Base-by-base conservation (phyloP, 2,797 vertebrate genomes). In the Pipistrellus kuhlii region DNA sequence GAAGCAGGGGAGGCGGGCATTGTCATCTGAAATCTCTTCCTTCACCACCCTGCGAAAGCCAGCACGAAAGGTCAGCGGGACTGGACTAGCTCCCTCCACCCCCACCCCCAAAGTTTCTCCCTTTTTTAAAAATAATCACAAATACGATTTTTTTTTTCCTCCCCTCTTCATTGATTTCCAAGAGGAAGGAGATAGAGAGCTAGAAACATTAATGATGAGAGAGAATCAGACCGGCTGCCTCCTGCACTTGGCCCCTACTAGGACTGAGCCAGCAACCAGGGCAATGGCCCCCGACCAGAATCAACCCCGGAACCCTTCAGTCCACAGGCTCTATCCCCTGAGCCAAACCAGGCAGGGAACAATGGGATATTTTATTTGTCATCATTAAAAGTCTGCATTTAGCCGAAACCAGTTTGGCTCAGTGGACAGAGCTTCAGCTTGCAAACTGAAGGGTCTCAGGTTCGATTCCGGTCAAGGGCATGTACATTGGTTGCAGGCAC, bases 21-120 rank as follows among this genome's bases (percentile, higher is more conserved):
- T 96, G 88, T 99, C 99, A 3, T 99, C 99, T 0, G 99, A 99
- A 96, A 99, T 99, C 97, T 99, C 99, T 96, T 99, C 99, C 97
- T 99, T 99, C 97, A 99, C 99, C 97, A 99, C 99, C 97, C 98
- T 99, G 97, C 78, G 20, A 95, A 55, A 77, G 20, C 94, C 3
- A 8, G 17, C 20, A 88, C 35, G 93, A 30, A 25, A 21, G 44
- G 46, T 85, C 30, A 73, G n/a, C 9, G 15, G 87, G 68, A 55
- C 69, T 55, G 12, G 10, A 86, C 9, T 13, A 20, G 41, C 15
- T 17, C 15, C 10, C 35, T 27, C 51, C 8, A 25, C 13, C n/a
- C 30, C 17, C 23, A 71, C 3, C 13, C 32, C 35, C 15, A 21
- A 81, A 91, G n/a, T 48, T 90, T 84, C 78, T 83, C 17, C 46